Percentiles rank a stretch among this genome's conserved stretches.
phyloP scores from a whole-genome alignment of 2,888 invertebrate species.

The Troglohyphantes excavatus region DNA sequence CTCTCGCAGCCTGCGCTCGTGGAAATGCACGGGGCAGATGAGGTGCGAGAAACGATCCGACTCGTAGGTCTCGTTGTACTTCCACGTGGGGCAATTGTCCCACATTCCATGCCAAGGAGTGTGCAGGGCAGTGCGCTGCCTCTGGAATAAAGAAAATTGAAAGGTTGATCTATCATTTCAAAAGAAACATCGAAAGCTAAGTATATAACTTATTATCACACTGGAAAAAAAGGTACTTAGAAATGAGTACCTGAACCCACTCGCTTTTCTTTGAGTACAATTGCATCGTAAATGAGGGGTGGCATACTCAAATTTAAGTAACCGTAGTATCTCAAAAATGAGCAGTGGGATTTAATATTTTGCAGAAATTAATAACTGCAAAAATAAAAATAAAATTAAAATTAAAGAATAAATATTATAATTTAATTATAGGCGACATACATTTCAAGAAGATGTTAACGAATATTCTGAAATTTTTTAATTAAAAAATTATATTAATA shows the following conservation, averaged over 20 bases:
- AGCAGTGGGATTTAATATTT: too few relatives aligned
- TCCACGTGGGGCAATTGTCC: not conserved
- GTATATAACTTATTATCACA: not conserved
- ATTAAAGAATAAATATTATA: too few relatives aligned
- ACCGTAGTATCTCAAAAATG: too few relatives aligned
- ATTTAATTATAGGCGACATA: too few relatives aligned
- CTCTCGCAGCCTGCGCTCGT: not conserved
- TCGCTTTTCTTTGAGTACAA: too few relatives aligned
- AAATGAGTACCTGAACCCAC: too few relatives aligned
- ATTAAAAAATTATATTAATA: too few relatives aligned
- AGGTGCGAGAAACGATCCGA: not conserved
- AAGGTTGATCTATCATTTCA: not conserved
- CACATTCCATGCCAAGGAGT: slow-evolving; percentile 15
- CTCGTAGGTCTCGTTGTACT: not conserved
- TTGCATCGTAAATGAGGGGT: too few relatives aligned
- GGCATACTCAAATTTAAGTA: too few relatives aligned
- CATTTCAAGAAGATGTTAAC: too few relatives aligned
- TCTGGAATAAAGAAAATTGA: slow-evolving; percentile 15
- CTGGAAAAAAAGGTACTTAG: too few relatives aligned
- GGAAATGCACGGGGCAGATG: not conserved
- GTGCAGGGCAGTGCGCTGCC: slow-evolving; percentile 16
- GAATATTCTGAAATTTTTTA: too few relatives aligned
- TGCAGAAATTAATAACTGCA: not conserved
- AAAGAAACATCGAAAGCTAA: not conserved
- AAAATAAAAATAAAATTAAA: not conserved